Evolutionary conservation across 2,888 invertebrate species (phyloP), one percentile per base, ranked within the genome.

Genomic region (Cerceris rybyensis): DNA sequence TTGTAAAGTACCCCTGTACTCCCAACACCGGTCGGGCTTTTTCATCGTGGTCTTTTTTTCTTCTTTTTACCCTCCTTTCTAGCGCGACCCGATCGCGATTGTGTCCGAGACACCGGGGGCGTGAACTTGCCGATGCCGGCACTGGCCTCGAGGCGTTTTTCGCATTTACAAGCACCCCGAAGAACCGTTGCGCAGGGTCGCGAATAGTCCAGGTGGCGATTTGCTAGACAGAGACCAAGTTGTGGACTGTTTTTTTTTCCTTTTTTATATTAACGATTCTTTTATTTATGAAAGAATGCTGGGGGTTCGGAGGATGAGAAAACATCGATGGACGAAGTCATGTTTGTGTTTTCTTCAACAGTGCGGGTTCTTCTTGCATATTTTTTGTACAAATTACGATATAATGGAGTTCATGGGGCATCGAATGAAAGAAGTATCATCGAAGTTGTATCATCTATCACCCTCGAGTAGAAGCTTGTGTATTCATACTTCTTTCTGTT

Each of bases 81-180:
- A 75, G 57, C 54, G 79, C 79, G 72, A 80, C 80, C 80, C 77
- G 73, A 81, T 83, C 83, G 82, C 87, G 85, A 89, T 89, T 88
- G 88, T 87, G 80, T 74, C 84, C 83, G 82, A 86, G 87, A 85
- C 83, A 86, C 85, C 80, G 86, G 89, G 85, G 89, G 90, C 90
- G 90, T 90, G 88, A 88, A 88, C 87, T 84, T 70, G 71, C 70
- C 78, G 69, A 83, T 86, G 80, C 79, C 72, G 87, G 57, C 80
- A 74, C 76, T 83, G 77, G 83, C 85, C 86, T 85, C 80, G 80
- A 81, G 86, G 87, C 87, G 73, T 74, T 86, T 86, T 86, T 86
- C 83, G 83, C 87, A 86, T 84, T 82, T 75, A 80, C 84, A 74
- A 81, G 70, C 75, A 67, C 64, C 72, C 77, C 70, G 70, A 69